phyloP scores from a whole-genome alignment of 1,140 invertebrate genomes.

The Macrotrachela quadricornifera region DNA sequence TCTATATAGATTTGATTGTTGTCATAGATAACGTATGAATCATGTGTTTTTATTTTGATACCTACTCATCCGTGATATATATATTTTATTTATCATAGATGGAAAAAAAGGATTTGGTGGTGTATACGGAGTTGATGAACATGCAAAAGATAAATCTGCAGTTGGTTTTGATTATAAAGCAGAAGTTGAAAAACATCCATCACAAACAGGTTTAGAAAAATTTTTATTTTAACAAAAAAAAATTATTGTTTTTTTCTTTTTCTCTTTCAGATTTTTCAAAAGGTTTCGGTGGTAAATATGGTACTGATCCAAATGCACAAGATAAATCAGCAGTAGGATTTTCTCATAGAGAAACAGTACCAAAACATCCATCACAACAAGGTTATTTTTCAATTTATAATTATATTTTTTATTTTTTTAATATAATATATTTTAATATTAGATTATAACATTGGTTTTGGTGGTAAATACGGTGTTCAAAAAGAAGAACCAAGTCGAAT shows the following conservation, averaged over 20 bases:
- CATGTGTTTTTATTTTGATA: too few species aligned
- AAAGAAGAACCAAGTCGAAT: conserved; percentile 34
- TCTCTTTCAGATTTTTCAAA: conserved; percentile 42
- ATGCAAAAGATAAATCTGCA: conserved; percentile 18
- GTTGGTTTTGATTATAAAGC: conserved; percentile 26
- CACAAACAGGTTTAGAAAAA: not conserved
- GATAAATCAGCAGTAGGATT: conserved; percentile 39
- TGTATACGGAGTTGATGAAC: conserved; percentile 48
- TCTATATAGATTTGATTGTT: too few species aligned
- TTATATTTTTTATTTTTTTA: not conserved
- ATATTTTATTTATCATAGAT: conserved; percentile 15
- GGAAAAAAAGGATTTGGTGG: conserved; percentile 47
- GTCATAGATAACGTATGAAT: too few species aligned
- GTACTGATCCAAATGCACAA: conserved; percentile 57
- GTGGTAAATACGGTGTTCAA: conserved; percentile 61
- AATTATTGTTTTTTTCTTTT: not conserved
- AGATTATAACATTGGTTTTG: conserved; percentile 57
- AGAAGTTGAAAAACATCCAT: conserved; percentile 1
- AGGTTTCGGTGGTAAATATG: conserved; percentile 76
- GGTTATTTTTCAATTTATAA: conserved; percentile 7
- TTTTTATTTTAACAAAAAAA: not conserved
- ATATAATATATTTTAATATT: not conserved
- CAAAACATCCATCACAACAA: conserved; percentile 22
- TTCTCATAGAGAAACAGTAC: conserved; percentile 25
- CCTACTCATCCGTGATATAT: too few species aligned